A percentile compares a stretch with the other conserved stretches of the same genome.
Evolutionary conservation across 2,113 vertebrate genomes (phyloP).

Genomic region (Thunnus maccoyii): DNA sequence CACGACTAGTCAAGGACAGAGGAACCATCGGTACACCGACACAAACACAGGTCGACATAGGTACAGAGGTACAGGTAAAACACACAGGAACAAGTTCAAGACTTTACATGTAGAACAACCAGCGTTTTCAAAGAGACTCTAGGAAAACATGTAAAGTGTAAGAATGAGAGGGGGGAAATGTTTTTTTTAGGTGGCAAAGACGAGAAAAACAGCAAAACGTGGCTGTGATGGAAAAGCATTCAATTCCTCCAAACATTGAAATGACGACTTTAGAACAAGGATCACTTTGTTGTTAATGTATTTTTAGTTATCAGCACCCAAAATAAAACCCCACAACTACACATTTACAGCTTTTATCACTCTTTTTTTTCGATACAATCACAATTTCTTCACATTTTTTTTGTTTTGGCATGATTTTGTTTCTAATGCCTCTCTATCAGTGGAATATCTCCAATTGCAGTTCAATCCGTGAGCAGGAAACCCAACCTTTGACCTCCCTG

Average conservation of each 20-base stretch:
- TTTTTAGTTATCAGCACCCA: slow-evolving; percentile 5
- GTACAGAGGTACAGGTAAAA: slow-evolving; percentile 62
- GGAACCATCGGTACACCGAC: slow-evolving; percentile 49
- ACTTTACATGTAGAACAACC: slow-evolving; percentile 53
- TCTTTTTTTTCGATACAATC: not conserved
- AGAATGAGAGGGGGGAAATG: not conserved
- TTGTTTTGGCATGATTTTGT: slow-evolving; percentile 60
- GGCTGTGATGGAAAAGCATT: slow-evolving; percentile 15
- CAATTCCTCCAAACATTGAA: slow-evolving; percentile 41
- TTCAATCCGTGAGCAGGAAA: not conserved
- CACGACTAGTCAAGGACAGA: slow-evolving; percentile 56
- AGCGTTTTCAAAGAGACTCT: slow-evolving; percentile 29
- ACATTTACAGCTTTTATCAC: too few relatives aligned
- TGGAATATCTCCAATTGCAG: not conserved
- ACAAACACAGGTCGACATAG: slow-evolving; percentile 68
- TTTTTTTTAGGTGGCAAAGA: not conserved
- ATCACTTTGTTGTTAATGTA: slow-evolving; percentile 33
- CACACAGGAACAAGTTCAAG: slow-evolving; percentile 56
- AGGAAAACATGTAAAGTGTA: slow-evolving; percentile 36
- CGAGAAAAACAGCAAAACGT: not conserved
- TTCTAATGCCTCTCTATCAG: slow-evolving; percentile 8
- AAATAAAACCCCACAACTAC: not conserved
- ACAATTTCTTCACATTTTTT: slow-evolving; percentile 22
- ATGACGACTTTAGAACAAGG: slow-evolving; percentile 38
- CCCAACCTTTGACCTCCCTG: slow-evolving; percentile 32